phyloP scores from a whole-genome alignment of 1,140 invertebrate species.

The Penaeus japonicus region DNA sequence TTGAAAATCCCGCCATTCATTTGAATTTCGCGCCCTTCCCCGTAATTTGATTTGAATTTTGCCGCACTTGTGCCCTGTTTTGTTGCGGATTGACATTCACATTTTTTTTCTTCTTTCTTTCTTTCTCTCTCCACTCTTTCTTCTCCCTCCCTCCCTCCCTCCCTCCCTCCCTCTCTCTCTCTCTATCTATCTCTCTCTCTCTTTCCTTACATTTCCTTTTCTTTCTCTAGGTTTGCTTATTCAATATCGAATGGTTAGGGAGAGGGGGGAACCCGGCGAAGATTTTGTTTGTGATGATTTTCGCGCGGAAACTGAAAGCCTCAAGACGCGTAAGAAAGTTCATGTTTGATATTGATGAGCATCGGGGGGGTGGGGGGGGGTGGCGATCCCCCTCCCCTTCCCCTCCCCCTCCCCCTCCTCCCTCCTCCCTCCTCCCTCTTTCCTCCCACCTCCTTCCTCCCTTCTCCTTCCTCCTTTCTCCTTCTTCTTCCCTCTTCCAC shows the following conservation, averaged over 20 bases:
- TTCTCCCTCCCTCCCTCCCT: not conserved
- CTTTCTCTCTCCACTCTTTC: not conserved
- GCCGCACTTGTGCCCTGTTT: slow-evolving; percentile 30
- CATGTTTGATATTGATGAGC: not conserved
- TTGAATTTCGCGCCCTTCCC: slow-evolving; percentile 54
- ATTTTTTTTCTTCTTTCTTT: not conserved
- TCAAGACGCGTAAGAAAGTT: not conserved
- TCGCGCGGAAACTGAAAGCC: not conserved
- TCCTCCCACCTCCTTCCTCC: too few relatives aligned
- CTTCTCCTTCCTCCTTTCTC: too few relatives aligned
- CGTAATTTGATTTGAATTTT: slow-evolving; percentile 56
- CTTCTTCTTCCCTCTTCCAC: too few relatives aligned
- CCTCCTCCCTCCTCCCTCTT: too few relatives aligned
- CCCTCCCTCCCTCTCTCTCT: slow-evolving; percentile 1
- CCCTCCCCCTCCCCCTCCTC: too few relatives aligned
- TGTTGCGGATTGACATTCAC: not conserved
- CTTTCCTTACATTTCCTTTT: not conserved
- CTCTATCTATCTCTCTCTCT: slow-evolving; percentile 8
- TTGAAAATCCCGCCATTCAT: slow-evolving; percentile 56
- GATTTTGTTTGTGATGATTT: not conserved
- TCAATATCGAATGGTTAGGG: not conserved
- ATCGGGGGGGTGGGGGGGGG: not conserved
- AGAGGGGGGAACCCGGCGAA: not conserved
- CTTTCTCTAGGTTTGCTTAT: not conserved
- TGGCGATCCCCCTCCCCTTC: too few relatives aligned